Evolutionary conservation across 2,113 vertebrate species (phyloP).

Genomic region (Clupea harengus): DNA sequence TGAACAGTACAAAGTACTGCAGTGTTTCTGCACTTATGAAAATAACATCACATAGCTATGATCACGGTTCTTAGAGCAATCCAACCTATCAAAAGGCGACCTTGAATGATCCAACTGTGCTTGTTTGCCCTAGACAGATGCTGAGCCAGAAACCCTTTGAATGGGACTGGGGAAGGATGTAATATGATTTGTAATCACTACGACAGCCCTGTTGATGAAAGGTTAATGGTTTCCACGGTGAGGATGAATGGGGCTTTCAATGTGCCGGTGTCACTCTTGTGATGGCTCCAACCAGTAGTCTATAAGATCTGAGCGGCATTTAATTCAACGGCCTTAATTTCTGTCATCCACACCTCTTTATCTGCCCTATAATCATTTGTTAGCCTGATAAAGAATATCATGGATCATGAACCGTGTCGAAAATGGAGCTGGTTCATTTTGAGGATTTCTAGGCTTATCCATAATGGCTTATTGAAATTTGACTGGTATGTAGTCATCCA

Average conservation of each 20-base stretch:
- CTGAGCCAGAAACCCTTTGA: slow-evolving; percentile 41
- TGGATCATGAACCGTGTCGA: background rate
- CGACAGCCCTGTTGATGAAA: slow-evolving; percentile 44
- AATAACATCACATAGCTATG: background rate
- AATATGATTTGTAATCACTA: slow-evolving; percentile 39
- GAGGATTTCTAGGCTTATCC: background rate
- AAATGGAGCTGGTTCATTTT: background rate
- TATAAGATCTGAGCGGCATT: slow-evolving; percentile 35
- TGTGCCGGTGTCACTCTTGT: slow-evolving; percentile 39
- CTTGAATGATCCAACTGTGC: background rate
- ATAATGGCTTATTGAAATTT: background rate
- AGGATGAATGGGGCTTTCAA: slow-evolving; percentile 36
- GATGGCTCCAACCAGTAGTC: slow-evolving; percentile 20
- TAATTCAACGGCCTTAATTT: slow-evolving; percentile 40
- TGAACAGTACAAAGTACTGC: background rate
- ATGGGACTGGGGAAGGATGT: slow-evolving; percentile 34
- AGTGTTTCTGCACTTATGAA: background rate
- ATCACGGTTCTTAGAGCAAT: background rate
- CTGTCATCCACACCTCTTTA: slow-evolving; percentile 31
- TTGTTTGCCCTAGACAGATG: slow-evolving; percentile 19
- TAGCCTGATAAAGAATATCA: background rate
- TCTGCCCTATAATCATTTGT: slow-evolving; percentile 39
- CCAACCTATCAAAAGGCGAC: background rate
- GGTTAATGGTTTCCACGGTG: slow-evolving; percentile 39
- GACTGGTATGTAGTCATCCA: background rate